phyloP scores from a whole-genome alignment of 92 coral and sea anemone species.

The Nematostella vectensis region DNA sequence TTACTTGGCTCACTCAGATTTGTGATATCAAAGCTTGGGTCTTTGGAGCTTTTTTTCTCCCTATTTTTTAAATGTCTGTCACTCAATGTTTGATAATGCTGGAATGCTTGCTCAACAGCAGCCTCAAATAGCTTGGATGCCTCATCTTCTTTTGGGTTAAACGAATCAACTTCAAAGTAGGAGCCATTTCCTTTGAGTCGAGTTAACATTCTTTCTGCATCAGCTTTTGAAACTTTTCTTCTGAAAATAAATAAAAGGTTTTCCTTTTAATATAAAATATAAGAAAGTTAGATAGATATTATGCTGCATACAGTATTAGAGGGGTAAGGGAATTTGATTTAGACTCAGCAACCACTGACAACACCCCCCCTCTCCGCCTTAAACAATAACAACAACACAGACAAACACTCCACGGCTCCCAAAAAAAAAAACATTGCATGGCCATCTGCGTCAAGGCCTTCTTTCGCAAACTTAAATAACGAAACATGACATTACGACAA shows the following conservation, averaged over 20 bases:
- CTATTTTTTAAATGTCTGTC: neutral
- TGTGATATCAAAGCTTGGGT: slow-evolving; percentile 13
- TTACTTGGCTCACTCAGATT: slow-evolving; percentile 13
- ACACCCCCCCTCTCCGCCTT: too few species aligned
- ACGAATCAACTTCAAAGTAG: slow-evolving; percentile 6
- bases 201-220: neutral
- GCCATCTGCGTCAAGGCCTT: too few species aligned
- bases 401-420: neutral
- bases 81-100: slow-evolving; percentile 3
- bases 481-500: too few species aligned
- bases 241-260: slow-evolving; percentile 1
- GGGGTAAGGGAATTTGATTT: too few species aligned
- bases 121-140: slow-evolving; percentile 19
- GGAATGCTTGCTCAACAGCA: slow-evolving; percentile 45
- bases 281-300: neutral
- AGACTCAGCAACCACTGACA: too few species aligned
- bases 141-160: neutral
- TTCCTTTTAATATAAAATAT: neutral
- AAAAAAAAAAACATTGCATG: too few species aligned
- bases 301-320: too few species aligned
- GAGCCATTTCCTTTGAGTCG: neutral
- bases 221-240: neutral
- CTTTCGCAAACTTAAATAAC: too few species aligned
- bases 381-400: neutral
- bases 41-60: neutral